Evolutionary conservation across 2,113 vertebrate species (phyloP).

Genomic region (Climacteris rufus): DNA sequence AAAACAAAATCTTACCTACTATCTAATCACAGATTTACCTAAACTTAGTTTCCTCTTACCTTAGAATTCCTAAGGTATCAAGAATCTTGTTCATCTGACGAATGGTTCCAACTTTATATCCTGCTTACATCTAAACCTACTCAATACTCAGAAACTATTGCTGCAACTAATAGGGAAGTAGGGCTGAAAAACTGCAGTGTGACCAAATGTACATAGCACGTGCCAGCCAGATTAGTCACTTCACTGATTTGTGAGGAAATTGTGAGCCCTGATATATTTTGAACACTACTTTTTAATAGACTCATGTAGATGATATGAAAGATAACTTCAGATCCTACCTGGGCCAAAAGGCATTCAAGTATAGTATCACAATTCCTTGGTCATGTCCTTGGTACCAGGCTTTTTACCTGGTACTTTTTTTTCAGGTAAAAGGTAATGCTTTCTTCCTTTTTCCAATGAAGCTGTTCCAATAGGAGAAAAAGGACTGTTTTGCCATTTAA

Average conservation of each 20-base stretch:
- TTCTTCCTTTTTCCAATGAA: not conserved
- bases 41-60: not conserved
- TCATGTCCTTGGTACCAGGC: not conserved
- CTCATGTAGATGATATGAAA: not conserved
- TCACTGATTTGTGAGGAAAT: not conserved
- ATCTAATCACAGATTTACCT: not conserved
- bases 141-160: not conserved
- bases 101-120: not conserved
- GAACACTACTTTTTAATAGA: not conserved
- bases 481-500: not conserved
- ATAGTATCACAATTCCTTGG: not conserved
- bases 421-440: not conserved
- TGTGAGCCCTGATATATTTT: not conserved
- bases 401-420: not conserved
- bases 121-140: not conserved
- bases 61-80: not conserved
- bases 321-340: not conserved
- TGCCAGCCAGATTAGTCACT: not conserved
- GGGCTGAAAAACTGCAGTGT: not conserved
- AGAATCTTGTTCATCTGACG: not conserved
- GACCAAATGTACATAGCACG: accelerated
- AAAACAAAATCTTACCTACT: not conserved
- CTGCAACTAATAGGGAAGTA: not conserved
- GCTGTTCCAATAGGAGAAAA: not conserved
- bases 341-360: not conserved